Evolutionary conservation across 2,797 vertebrate species (phyloP), one percentile per base, ranked within the genome.

Genomic region (Monodelphis domestica): DNA sequence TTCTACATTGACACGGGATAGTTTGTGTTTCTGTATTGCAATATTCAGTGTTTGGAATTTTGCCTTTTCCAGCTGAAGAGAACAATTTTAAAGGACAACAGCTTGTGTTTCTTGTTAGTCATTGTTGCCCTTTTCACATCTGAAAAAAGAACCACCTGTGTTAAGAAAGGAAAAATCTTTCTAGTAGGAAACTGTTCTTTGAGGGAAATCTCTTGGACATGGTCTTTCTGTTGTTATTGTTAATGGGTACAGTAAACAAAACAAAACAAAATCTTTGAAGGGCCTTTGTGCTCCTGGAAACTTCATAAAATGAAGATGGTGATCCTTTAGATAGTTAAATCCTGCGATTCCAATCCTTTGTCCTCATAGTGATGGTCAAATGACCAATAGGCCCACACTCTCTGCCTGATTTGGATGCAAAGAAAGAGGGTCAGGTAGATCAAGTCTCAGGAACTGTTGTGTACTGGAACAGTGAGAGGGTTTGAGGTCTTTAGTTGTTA

Each of bases 131-230:
- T 88, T 94, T 24, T 24, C 26, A 84, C 2, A 12, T 91, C 53
- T 53, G 45, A 11, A 84, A 78, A 94, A 93, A 88, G 30, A 78
- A 9, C 50, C 29, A 52, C 38, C 88, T 87, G 56, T 33, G 5
- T 29, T 84, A 93, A 92, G 87, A 93, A 88, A 70, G 56, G 56
- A 94, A 93, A 55, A 92, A 53, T 10, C n/a, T 91, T 90, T 94
- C 29, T n/a, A 92, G 87, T 91, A 55, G 55, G 88, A 92, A 78
- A 4, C 21, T 56, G 92, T 54, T 33, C 53, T 63, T 93, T 29
- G 24, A 59, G 30, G 45, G 88, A 92, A 53, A 91, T 17, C 4
- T 89, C 53, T 91, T 33, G 55, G 84, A 90, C 87, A 88, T 45
- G 87, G 5, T 10, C 56, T 95, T 94, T 89, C 51, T 51, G 24